These are phyloP conservation scores for Lottia gigantea DNA, from an alignment of 2,888 invertebrate genomes.

Conservation along the genomic window DNA sequence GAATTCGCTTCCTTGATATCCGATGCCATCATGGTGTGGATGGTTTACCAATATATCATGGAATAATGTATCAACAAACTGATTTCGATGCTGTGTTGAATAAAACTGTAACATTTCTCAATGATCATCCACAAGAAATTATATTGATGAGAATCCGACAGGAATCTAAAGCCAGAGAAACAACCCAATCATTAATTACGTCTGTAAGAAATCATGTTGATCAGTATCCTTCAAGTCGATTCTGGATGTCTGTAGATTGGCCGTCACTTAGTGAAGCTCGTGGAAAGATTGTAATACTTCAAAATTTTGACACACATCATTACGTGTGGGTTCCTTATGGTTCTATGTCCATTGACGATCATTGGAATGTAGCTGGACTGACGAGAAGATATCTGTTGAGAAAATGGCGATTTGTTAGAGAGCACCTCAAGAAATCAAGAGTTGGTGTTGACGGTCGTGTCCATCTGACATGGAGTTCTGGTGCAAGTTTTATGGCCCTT, in stretches of 20 bases:
- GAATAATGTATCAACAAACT: neutral
- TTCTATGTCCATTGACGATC: neutral
- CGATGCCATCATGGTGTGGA: neutral
- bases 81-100: neutral
- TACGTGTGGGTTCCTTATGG: neutral
- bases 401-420: neutral
- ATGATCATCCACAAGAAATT: neutral
- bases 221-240: neutral
- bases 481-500: neutral
- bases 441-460: neutral
- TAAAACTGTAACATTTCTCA: neutral
- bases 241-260: neutral
- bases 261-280: neutral
- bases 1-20: neutral
- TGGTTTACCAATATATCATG: neutral
- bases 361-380: neutral
- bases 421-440: neutral
- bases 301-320: neutral
- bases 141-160: neutral
- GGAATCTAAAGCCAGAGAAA: neutral
- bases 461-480: neutral
- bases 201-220: neutral
- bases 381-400: neutral
- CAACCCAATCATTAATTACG: neutral
- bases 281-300: neutral